phyloP scores from a whole-genome alignment of 2,797 vertebrate genomes.

The Hirundo rustica region DNA sequence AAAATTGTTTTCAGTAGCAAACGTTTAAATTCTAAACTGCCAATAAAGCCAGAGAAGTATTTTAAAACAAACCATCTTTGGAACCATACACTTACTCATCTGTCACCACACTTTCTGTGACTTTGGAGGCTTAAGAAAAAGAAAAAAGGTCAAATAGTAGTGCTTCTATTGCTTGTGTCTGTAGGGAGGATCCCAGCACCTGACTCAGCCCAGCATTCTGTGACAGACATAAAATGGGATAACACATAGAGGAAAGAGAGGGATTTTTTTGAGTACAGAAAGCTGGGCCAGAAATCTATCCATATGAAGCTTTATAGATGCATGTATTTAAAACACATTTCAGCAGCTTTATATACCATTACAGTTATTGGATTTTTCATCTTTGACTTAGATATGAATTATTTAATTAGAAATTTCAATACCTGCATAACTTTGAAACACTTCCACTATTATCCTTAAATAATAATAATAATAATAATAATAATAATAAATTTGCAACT shows the following conservation, averaged over 20 bases:
- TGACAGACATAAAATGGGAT: slow-evolving; percentile 10
- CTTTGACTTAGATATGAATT: slow-evolving; percentile 37
- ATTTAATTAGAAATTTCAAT: slow-evolving; percentile 53
- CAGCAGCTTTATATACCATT: slow-evolving; percentile 29
- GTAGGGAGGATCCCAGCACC: not conserved
- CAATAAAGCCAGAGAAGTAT: not conserved
- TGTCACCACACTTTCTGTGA: not conserved
- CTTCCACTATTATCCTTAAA: not conserved
- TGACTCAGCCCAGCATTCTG: not conserved
- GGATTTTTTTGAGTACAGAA: slow-evolving; percentile 4
- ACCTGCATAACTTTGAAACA: not conserved
- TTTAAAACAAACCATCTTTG: not conserved
- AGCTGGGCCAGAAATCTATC: not conserved
- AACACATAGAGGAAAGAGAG: not conserved
- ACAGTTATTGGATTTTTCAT: slow-evolving; percentile 48
- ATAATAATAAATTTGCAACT: no score
- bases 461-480: no score
- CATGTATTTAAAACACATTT: slow-evolving; percentile 52
- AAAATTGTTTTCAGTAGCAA: not conserved
- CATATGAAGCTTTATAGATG: slow-evolving; percentile 20
- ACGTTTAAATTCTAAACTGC: not conserved
- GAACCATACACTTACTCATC: not conserved
- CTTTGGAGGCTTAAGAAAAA: not conserved
- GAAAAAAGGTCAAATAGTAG: not conserved
- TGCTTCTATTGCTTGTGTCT: not conserved